Percentiles rank a stretch among this genome's conserved stretches.
These are phyloP conservation scores for Aradus depressus DNA, from an alignment of 2,888 invertebrate genomes.

Conservation along the genomic window DNA sequence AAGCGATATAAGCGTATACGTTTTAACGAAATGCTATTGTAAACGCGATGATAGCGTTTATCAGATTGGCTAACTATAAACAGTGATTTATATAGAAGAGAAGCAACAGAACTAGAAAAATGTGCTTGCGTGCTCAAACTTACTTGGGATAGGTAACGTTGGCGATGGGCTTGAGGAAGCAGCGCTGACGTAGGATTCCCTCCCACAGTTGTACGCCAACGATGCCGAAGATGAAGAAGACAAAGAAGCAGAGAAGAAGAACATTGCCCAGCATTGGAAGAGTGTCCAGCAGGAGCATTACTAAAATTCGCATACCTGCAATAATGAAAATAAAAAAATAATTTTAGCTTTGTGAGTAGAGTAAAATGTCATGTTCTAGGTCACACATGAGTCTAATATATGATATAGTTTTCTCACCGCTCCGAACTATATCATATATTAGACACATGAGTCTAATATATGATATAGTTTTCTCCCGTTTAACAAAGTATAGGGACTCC, in stretches of 20 bases:
- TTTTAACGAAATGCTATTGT: too few relatives aligned
- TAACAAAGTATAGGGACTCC: too few relatives aligned
- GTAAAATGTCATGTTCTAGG: not conserved
- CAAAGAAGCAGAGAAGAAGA: conserved; percentile 95
- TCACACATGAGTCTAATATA: not conserved
- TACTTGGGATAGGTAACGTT: conserved; percentile 59
- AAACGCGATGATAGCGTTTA: too few relatives aligned
- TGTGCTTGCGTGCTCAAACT: conserved; percentile 41
- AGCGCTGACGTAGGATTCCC: conserved; percentile 89
- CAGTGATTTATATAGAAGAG: too few relatives aligned
- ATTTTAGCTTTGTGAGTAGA: not conserved
- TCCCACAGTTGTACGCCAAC: conserved; percentile 99
- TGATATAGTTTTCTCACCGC: not conserved
- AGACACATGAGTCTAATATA: not conserved
- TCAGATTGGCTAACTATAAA: too few relatives aligned
- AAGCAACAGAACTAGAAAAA: too few relatives aligned
- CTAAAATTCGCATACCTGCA: conserved; percentile 94
- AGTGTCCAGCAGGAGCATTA: conserved; percentile 96
- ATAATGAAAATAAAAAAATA: not conserved
- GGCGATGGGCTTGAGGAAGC: conserved; percentile 49
- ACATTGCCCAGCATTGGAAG: conserved; percentile 99
- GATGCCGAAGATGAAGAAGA: conserved; percentile 99
- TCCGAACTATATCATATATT: not conserved
- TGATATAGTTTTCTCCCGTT: too few relatives aligned
- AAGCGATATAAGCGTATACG: too few relatives aligned